Conservation (phyloP, 2,888 invertebrate species). For the Heliconius ethilla region DNA sequence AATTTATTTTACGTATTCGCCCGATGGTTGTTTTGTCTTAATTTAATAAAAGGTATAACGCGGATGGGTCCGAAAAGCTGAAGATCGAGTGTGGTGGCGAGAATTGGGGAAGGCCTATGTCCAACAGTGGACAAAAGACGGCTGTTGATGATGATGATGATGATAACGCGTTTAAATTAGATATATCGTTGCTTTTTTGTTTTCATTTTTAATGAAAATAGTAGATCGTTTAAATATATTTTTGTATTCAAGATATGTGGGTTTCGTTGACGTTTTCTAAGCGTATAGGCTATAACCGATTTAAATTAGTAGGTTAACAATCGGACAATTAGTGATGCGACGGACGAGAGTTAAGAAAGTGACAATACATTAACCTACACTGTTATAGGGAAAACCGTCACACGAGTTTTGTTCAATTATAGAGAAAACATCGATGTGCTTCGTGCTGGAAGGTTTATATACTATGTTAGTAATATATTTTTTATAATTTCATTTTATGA, state of each 20-base stretch:
- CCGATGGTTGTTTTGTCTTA: too few relatives aligned
- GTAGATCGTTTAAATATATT: background rate
- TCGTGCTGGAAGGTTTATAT: slow-evolving; percentile 35
- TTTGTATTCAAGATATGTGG: slow-evolving; percentile 45
- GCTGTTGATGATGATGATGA: too few relatives aligned
- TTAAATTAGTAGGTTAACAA: slow-evolving; percentile 77
- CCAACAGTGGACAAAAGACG: too few relatives aligned
- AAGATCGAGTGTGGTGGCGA: too few relatives aligned
- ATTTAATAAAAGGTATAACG: slow-evolving; percentile 40
- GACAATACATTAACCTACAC: slow-evolving; percentile 75
- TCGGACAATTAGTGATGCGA: slow-evolving; percentile 75
- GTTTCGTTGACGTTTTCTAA: slow-evolving; percentile 62
- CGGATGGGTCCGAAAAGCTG: too few relatives aligned
- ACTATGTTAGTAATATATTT: background rate
- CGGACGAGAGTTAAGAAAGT: slow-evolving; percentile 72
- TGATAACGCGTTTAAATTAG: slow-evolving; percentile 35
- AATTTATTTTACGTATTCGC: too few relatives aligned
- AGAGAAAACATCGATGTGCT: slow-evolving; percentile 55
- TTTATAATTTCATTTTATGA: background rate
- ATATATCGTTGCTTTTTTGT: slow-evolving; percentile 52
- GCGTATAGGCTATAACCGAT: slow-evolving; percentile 63
- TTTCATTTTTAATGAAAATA: background rate
- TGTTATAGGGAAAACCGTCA: slow-evolving; percentile 75
- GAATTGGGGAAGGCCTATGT: too few relatives aligned
- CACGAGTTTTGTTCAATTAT: slow-evolving; percentile 76